phyloP scores from a whole-genome alignment of 2,797 vertebrate genomes.

The Epinephelus coioides region DNA sequence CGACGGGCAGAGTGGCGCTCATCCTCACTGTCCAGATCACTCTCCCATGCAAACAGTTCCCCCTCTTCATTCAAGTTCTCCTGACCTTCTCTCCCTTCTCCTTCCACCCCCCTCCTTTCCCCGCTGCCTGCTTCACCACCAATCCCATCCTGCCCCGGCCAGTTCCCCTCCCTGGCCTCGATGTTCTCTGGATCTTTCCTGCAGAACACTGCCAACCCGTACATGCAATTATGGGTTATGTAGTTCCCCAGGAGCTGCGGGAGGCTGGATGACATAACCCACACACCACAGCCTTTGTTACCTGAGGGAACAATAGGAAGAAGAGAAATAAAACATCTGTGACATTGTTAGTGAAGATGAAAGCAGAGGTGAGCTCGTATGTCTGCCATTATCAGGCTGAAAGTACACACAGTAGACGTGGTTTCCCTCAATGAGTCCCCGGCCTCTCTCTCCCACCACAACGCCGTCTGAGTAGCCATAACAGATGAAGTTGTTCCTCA shows the following conservation, averaged over 20 bases:
- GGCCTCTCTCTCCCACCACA: constrained; percentile 92
- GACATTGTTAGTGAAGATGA: neutral
- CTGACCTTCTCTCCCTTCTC: constrained; percentile 81
- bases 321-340: neutral
- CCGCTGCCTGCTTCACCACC: constrained; percentile 77
- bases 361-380: neutral
- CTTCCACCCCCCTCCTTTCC: constrained; percentile 79
- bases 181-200: constrained; percentile 87
- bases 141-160: constrained; percentile 81
- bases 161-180: constrained; percentile 83
- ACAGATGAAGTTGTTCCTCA: constrained; percentile 94
- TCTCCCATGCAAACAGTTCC: constrained; percentile 91
- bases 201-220: constrained; percentile 93
- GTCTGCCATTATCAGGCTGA: neutral
- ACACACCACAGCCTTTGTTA: constrained; percentile 94
- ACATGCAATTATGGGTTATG: constrained; percentile 93
- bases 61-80: constrained; percentile 93
- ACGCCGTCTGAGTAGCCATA: constrained; percentile 92
- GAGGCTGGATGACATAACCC: constrained; percentile 94
- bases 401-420: constrained; percentile 90
- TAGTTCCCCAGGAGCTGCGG: constrained; percentile 91
- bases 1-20: constrained; percentile 85
- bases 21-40: constrained; percentile 91
- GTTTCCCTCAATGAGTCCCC: constrained; percentile 93
- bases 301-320: constrained; percentile 77